A percentile compares a stretch with the other conserved stretches of the same genome.
These are phyloP conservation scores for Vanessa tameamea DNA, from an alignment of 1,140 invertebrate species.

Conservation along the genomic window DNA sequence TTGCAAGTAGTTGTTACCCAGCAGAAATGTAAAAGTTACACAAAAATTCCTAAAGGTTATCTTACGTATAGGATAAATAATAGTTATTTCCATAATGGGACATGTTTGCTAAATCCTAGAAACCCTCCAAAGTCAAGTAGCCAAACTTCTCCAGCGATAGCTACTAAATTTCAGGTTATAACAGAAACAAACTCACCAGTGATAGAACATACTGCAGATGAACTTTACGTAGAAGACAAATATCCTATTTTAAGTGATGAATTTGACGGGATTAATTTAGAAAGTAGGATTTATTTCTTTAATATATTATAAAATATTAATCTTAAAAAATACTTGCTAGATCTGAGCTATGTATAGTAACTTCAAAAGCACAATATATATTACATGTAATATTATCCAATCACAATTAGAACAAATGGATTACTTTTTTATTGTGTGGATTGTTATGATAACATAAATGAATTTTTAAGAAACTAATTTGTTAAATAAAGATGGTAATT, in stretches of 20 bases:
- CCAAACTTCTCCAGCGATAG: slow-evolving; percentile 58
- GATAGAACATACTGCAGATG: slow-evolving; percentile 86
- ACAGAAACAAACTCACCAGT: slow-evolving; percentile 83
- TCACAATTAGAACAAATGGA: too few species aligned
- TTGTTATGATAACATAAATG: too few species aligned
- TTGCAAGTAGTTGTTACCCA: background rate
- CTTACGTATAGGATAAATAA: slow-evolving; percentile 6
- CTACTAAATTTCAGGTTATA: slow-evolving; percentile 82
- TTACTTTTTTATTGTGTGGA: too few species aligned
- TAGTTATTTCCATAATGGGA: slow-evolving; percentile 60
- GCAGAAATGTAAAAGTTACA: background rate
- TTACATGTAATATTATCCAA: too few species aligned
- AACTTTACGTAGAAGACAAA: slow-evolving; percentile 75
- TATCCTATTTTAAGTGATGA: slow-evolving; percentile 77
- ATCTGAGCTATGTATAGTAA: too few species aligned
- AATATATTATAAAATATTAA: background rate
- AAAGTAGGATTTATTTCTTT: slow-evolving; percentile 63
- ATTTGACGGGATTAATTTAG: slow-evolving; percentile 77
- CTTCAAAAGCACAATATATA: too few species aligned
- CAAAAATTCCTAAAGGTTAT: background rate
- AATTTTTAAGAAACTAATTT: too few species aligned
- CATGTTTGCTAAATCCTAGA: slow-evolving; percentile 78
- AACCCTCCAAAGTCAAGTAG: slow-evolving; percentile 72
- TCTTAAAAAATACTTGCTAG: background rate
- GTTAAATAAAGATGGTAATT: too few species aligned